Conservation (phyloP, 35 echinoderm and acorn worm species). For the Chiridota heheva region DNA sequence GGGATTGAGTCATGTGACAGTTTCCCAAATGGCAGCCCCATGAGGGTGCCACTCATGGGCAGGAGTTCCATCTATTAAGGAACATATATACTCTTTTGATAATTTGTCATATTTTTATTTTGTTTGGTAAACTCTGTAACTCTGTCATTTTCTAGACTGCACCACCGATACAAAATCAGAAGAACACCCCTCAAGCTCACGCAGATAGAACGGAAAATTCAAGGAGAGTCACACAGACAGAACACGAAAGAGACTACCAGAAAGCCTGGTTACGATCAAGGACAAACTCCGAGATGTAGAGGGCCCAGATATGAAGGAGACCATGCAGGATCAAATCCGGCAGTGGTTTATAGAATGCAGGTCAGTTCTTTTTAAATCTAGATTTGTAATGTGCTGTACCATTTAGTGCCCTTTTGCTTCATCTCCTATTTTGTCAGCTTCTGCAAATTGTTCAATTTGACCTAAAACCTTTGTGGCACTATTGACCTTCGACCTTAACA, state of each 20-base stretch:
- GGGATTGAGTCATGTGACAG: no score
- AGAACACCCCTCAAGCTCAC: constrained; percentile 66
- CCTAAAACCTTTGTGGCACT: no score
- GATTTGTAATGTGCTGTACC: neutral
- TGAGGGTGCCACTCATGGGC: no score
- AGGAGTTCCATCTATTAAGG: no score
- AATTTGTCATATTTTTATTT: no score
- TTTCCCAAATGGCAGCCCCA: no score
- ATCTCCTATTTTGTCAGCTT: no score
- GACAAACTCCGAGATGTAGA: constrained; percentile 94
- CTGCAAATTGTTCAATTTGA: no score
- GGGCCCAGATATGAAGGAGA: constrained; percentile 99
- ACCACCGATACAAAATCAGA: constrained; percentile 69
- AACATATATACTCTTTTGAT: no score
- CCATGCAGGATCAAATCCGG: constrained; percentile 97
- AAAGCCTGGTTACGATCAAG: constrained; percentile 80
- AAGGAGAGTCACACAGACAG: constrained; percentile 74
- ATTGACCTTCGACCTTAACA: no score
- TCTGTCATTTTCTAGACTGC: constrained; percentile 57
- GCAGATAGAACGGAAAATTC: constrained; percentile 64
- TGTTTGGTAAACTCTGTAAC: no score
- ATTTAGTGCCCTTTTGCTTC: no score
- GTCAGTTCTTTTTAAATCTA: constrained; percentile 17
- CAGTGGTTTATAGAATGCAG: constrained; percentile 99
- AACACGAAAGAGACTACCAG: constrained; percentile 95